Evolutionary conservation across 2,797 vertebrate species (phyloP), one percentile per base, ranked within the genome.

Genomic region (Craterocephalus amniculus): DNA sequence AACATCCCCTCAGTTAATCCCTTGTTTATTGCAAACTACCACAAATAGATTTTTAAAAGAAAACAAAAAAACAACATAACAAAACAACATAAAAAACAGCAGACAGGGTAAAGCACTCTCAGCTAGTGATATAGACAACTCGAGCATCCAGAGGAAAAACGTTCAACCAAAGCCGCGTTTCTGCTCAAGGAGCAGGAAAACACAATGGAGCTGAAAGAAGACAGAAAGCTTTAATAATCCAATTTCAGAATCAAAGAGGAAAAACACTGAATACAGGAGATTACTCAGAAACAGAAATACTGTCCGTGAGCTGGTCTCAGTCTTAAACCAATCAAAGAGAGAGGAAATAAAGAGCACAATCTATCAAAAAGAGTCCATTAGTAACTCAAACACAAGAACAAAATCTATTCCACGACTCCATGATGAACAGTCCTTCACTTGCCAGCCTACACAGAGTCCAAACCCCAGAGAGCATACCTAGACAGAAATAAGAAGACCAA

Each of bases 61-160:
- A 31, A 31, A 31, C 1, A 31, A 6, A 43, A 69, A 66, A 60
- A 63, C 58, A 79, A 40, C 59, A 68, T 8, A 34, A 76, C 29
- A 79, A 40, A 62, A 68, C 32, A 34, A 76, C 29, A 72, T 20
- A 27, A 76, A 75, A 75, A 14, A 68, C 45, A 73, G 58, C 57
- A 67, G 27, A 24, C 13, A 34, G 29, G 52, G 16, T 6, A 63
- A n/a, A 79, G 12, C 9, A 0, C 26, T 63, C 72, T 67, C 35
- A 65, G 65, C 60, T 38, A 14, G 43, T 55, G 7, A 65, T 35
- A 52, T 55, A 76, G 6, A 62, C 31, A 62, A 76, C 20, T 45
- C 60, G 2, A 64, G 58, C 32, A 62, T 64, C 66, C 63, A 74
- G 43, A 68, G 31, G 45, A 26, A 58, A 63, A 70, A 63, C 6